phyloP scores from a whole-genome alignment of 2,888 invertebrate species.

The Serripes groenlandicus region DNA sequence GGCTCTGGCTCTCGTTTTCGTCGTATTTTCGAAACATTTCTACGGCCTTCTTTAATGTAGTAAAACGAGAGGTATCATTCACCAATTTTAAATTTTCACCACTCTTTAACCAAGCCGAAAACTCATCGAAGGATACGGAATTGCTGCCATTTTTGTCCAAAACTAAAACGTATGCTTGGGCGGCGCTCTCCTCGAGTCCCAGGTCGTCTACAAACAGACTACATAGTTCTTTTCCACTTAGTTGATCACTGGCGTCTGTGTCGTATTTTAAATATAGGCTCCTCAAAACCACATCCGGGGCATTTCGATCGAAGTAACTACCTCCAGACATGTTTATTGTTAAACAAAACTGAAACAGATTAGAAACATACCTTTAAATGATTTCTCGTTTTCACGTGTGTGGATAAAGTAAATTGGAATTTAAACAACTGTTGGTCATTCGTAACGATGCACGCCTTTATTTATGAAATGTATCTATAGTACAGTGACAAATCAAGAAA shows the following conservation, averaged over 20 bases:
- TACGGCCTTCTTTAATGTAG: slow-evolving; percentile 13
- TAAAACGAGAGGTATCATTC: slow-evolving; percentile 27
- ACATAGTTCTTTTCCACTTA: slow-evolving; percentile 12
- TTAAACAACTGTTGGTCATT: no score
- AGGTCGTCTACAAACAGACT: slow-evolving; percentile 29
- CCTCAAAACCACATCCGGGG: slow-evolving; percentile 29
- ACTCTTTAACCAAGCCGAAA: slow-evolving; percentile 27
- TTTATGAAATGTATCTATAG: no score
- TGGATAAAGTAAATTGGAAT: no score
- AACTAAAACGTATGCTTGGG: slow-evolving; percentile 23
- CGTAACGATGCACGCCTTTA: no score
- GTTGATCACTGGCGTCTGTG: slow-evolving; percentile 26
- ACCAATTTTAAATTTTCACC: slow-evolving; percentile 22
- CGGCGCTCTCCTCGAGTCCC: slow-evolving; percentile 18
- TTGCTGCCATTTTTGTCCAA: slow-evolving; percentile 30
- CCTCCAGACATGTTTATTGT: no score
- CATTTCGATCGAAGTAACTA: slow-evolving; percentile 28
- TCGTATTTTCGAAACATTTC: slow-evolving; percentile 47
- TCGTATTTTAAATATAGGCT: slow-evolving; percentile 42
- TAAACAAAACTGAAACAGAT: no score
- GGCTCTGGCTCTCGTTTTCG: slow-evolving; percentile 18
- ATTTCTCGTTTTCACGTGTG: no score
- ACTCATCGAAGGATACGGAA: slow-evolving; percentile 24
- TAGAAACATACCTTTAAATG: no score
- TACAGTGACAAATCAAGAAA: no score